These are phyloP conservation scores for Hemitrygon akajei DNA, from an alignment of 2,797 vertebrate species.

Conservation along the genomic window DNA sequence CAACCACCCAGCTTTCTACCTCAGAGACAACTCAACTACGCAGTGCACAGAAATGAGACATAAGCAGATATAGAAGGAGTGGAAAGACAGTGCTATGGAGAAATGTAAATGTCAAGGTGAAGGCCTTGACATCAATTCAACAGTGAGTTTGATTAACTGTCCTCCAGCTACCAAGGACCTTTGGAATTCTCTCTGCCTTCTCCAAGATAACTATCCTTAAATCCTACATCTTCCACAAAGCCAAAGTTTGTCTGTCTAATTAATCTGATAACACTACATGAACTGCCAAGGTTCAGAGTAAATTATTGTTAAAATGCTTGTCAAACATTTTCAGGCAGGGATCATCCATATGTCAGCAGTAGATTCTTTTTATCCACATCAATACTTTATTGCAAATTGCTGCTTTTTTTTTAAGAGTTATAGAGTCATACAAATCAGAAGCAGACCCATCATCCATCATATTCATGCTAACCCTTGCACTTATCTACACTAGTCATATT, in stretches of 20 bases:
- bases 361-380: not conserved
- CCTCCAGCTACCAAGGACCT: not conserved
- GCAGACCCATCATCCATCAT: no score
- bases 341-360: not conserved
- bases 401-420: no score
- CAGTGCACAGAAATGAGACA: not conserved
- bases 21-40: no score
- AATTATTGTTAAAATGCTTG: not conserved
- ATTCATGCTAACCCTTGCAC: no score
- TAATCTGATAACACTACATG: no score
- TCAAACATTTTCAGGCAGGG: not conserved
- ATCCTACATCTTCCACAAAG: no score
- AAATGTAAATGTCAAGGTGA: not conserved
- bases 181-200: not conserved
- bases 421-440: no score
- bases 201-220: not conserved
- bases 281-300: no score
- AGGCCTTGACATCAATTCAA: not conserved
- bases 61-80: not conserved
- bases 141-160: not conserved
- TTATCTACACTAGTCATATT: no score
- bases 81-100: not conserved
- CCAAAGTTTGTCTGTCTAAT: no score
- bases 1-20: no score
- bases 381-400: not conserved